Percentiles rank a stretch among this genome's conserved stretches.
phyloP scores from a whole-genome alignment of 1,140 invertebrate genomes.

The Metopolophium dirhodum region DNA sequence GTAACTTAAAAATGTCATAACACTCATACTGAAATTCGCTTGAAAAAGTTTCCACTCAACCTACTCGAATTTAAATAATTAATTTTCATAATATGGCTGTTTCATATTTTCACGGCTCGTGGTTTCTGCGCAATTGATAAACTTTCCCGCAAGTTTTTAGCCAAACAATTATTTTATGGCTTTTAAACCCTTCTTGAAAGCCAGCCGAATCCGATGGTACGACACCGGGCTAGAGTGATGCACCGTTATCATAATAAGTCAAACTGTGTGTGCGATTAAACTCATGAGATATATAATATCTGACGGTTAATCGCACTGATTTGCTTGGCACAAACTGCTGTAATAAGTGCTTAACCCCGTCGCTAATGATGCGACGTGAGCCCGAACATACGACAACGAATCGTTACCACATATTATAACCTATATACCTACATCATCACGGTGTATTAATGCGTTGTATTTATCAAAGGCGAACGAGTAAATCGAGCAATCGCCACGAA shows the following conservation, averaged over 20 bases:
- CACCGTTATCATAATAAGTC: background rate
- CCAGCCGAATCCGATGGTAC: background rate
- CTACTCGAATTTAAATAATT: conserved; percentile 10
- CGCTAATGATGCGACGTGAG: background rate
- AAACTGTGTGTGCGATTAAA: background rate
- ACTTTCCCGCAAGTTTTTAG: background rate
- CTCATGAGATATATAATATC: background rate
- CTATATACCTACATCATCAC: background rate
- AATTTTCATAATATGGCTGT: background rate
- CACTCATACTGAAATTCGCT: background rate
- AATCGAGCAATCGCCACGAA: background rate
- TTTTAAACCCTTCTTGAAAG: background rate
- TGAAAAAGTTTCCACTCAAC: background rate
- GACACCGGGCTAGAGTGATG: too few relatives aligned
- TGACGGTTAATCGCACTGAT: background rate
- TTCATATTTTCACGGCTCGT: background rate
- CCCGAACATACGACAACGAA: background rate
- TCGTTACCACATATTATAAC: background rate
- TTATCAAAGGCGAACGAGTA: background rate
- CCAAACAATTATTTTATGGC: background rate
- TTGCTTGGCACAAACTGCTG: background rate
- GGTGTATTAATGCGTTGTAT: background rate
- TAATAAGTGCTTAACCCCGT: background rate
- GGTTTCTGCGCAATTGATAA: background rate
- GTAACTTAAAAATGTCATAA: too few relatives aligned